phyloP scores from a whole-genome alignment of 2,113 vertebrate genomes.

The Hippotragus niger region DNA sequence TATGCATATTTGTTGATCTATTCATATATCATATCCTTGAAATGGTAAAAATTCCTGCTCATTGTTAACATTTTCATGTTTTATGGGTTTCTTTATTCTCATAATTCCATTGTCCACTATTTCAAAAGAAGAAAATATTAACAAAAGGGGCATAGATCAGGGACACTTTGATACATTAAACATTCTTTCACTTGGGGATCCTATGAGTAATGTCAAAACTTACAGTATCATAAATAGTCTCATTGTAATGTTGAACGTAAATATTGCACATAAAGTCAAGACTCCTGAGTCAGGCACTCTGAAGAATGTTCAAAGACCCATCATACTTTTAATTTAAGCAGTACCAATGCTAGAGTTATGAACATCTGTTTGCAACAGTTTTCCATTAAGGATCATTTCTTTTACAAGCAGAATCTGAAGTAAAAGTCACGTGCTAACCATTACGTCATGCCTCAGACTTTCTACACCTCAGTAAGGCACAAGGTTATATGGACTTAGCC shows the following conservation, averaged over 20 bases:
- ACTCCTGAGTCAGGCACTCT: constrained; percentile 59
- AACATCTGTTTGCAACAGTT: constrained; percentile 78
- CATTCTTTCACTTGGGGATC: constrained; percentile 20
- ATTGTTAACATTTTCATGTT: constrained; percentile 38
- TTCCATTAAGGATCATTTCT: constrained; percentile 67
- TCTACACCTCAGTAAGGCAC: constrained; percentile 67
- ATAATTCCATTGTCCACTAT: constrained; percentile 33
- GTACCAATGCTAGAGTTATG: constrained; percentile 7
- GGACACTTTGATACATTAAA: background rate
- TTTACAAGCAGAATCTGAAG: constrained; percentile 75
- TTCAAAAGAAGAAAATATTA: constrained; percentile 61
- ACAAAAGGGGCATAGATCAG: constrained; percentile 49
- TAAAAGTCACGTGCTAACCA: constrained; percentile 62
- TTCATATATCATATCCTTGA: background rate
- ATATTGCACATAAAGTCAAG: constrained; percentile 59
- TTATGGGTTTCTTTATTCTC: constrained; percentile 22
- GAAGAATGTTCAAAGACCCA: constrained; percentile 71
- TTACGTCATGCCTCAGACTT: constrained; percentile 73
- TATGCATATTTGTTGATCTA: background rate
- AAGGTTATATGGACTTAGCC: constrained; percentile 57
- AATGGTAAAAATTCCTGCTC: background rate
- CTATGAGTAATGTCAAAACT: constrained; percentile 49
- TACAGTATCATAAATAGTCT: constrained; percentile 58
- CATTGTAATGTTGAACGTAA: constrained; percentile 62
- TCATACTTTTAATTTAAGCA: constrained; percentile 59